Conservation (phyloP, 2,113 vertebrate species). For the Siphamia tubifer region DNA sequence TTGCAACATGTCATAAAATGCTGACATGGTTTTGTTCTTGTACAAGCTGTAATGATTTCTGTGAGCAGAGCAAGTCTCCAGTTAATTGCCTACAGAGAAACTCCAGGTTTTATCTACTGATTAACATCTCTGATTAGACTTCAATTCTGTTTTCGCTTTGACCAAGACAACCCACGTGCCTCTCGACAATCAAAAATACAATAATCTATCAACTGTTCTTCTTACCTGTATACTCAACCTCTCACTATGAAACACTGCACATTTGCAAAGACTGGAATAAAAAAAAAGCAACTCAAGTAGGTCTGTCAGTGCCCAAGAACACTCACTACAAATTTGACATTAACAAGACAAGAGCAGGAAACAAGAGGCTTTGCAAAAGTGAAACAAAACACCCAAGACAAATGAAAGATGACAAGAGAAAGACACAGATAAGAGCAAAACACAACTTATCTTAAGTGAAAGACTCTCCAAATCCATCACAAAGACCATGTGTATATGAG, state of each 20-base stretch:
- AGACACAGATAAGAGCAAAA: not conserved
- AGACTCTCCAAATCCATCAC: not conserved
- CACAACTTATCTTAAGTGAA: not conserved
- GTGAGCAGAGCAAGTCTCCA: not conserved
- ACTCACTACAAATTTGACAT: not conserved
- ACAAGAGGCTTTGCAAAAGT: not conserved
- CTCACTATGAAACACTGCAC: not conserved
- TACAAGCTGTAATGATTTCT: not conserved
- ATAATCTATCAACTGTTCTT: not conserved
- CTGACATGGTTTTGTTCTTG: not conserved
- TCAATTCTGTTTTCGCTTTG: not conserved
- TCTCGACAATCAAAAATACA: not conserved
- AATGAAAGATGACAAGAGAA: constrained; percentile 4
- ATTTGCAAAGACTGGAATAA: no score
- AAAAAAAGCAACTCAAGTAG: no score
- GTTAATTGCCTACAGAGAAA: not conserved
- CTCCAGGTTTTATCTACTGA: constrained; percentile 17
- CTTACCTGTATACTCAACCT: not conserved
- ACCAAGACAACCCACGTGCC: not conserved
- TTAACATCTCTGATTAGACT: constrained; percentile 16
- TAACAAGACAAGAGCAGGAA: not conserved
- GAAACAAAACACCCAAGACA: not conserved
- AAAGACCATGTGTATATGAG: not conserved
- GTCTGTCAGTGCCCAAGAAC: not conserved
- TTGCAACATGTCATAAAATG: not conserved